Base-by-base conservation (phyloP, 2,797 vertebrate genomes). In the Silurus aristotelis region DNA sequence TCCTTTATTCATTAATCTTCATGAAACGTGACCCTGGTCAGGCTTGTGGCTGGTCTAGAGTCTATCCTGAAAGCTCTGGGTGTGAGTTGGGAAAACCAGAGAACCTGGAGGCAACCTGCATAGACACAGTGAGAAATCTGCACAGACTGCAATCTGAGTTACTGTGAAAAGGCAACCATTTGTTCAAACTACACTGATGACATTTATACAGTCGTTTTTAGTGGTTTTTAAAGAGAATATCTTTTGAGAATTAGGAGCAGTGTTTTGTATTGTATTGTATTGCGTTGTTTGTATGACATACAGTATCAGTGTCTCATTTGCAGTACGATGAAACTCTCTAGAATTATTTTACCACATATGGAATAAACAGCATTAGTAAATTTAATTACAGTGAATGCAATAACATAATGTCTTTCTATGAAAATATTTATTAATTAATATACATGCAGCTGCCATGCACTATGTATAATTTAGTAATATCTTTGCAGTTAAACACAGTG, bases 351-450 rank as follows among this genome's bases (percentile, higher is more conserved):
- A 61, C 31, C 31, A 78, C 52, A 31, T 58, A 22, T 78, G 12
- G 20, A n/a, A n/a, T 61, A n/a, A 13, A 78, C 76, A 61, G 22
- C 1, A 43, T 78, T 38, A 43, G 5, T 38, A 61, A 20, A 43
- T 43, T 43, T 61, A 27, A 63, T 61, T 61, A 63, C 15, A 61
- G 76, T 63, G 19, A 78, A 63, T 31, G 9, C 9, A 77, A 38
- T 60, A 77, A 38, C 55, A 56, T 55, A 58, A 7, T 55, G n/a
- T 55, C 5, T 55, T 55, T 15, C 12, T 13, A 73, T 13, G 75
- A 77, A 38, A 58, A 77, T 76, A 76, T 77, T 60, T 77, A 10
- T 22, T 58, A 60, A 22, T 58, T 77, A 77, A 60, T 55, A 9
- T 56, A 75, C 27, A 25, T 73, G 17, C 22, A 73, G 46, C 46